These are phyloP conservation scores for Caerostris darwini DNA, from an alignment of 1,140 invertebrate species.

Conservation along the genomic window DNA sequence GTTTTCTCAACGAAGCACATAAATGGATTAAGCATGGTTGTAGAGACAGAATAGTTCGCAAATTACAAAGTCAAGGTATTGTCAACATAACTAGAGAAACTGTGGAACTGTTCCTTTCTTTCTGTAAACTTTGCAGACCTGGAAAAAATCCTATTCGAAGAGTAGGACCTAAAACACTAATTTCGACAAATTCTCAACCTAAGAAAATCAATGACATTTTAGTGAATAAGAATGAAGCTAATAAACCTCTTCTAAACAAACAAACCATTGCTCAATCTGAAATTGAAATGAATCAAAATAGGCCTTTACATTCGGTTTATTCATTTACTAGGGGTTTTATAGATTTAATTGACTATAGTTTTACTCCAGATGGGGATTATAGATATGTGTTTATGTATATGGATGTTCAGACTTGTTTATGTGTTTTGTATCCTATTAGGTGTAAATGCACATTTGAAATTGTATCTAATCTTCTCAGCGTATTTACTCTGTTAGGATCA, in stretches of 20 bases:
- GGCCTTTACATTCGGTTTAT: background rate
- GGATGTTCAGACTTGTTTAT: conserved; percentile 65
- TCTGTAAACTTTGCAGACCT: conserved; percentile 67
- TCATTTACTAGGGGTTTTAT: conserved; percentile 60
- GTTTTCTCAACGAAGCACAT: conserved; percentile 63
- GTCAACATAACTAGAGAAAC: conserved; percentile 71
- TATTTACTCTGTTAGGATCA: conserved; percentile 61
- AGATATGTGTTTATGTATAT: conserved; percentile 68
- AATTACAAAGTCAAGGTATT: conserved; percentile 69
- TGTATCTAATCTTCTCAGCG: conserved; percentile 49
- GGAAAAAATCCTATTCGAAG: conserved; percentile 15
- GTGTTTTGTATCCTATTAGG: conserved; percentile 54
- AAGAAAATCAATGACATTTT: conserved; percentile 32
- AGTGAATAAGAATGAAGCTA: conserved; percentile 13
- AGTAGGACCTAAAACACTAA: background rate
- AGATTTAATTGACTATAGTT: conserved; percentile 62
- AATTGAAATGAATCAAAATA: conserved; percentile 7
- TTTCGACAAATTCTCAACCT: background rate
- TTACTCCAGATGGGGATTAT: conserved; percentile 66
- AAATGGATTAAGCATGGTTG: conserved; percentile 66
- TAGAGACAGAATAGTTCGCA: conserved; percentile 58
- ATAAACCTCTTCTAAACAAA: background rate
- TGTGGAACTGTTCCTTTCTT: conserved; percentile 71
- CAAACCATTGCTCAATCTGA: background rate
- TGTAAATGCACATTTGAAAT: conserved; percentile 69